Percentiles rank a stretch among this genome's conserved stretches.
phyloP scores from a whole-genome alignment of 2,888 invertebrate species.

The Hesperia comma region DNA sequence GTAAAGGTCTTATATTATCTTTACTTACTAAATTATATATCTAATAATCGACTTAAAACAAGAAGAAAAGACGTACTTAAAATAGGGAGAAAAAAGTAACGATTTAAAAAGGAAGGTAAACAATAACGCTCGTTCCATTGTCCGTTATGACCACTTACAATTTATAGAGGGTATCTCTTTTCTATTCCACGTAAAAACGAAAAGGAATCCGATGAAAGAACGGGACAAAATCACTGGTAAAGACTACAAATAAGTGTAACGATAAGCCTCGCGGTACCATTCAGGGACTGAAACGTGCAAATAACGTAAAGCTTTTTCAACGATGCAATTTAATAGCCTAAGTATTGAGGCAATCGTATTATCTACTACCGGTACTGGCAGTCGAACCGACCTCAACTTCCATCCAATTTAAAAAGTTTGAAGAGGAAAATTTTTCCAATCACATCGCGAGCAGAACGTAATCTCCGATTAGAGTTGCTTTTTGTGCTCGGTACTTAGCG shows the following conservation, averaged over 20 bases:
- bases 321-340: constrained; percentile 73
- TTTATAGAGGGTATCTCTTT: not conserved
- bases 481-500: constrained; percentile 51
- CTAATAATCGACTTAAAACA: too few relatives aligned
- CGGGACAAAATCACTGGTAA: constrained; percentile 5
- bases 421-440: constrained; percentile 79
- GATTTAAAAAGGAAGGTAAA: too few relatives aligned
- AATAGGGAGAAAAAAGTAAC: too few relatives aligned
- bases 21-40: too few relatives aligned
- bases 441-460: constrained; percentile 66
- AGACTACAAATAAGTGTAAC: constrained; percentile 4
- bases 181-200: not conserved
- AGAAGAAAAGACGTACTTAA: too few relatives aligned
- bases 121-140: not conserved
- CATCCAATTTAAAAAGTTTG: constrained; percentile 82
- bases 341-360: constrained; percentile 74
- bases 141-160: not conserved
- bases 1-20: too few relatives aligned
- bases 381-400: constrained; percentile 68
- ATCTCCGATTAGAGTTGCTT: constrained; percentile 68
- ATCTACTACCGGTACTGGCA: constrained; percentile 63
- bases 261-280: constrained; percentile 14
- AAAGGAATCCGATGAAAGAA: not conserved
- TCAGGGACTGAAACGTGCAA: constrained; percentile 37
- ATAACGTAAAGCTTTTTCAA: constrained; percentile 68